Conservation (phyloP, 1,140 invertebrate species). For the Popillia japonica region DNA sequence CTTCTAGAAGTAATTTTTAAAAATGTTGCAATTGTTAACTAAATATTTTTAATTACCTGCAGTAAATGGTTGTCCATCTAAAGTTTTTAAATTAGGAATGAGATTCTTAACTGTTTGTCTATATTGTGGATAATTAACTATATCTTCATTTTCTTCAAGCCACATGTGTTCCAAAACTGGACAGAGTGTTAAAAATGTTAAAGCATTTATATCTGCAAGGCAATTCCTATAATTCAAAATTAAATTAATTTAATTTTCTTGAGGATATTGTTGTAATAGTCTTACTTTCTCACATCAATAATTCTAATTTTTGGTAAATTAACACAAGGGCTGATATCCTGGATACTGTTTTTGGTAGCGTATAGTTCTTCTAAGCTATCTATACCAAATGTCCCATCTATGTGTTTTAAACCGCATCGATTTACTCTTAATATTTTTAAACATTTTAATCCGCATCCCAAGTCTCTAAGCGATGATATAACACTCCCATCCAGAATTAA, state of each 20-base stretch:
- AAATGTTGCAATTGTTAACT: background rate
- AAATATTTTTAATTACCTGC: background rate
- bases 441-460: constrained; percentile 71
- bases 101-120: constrained; percentile 56
- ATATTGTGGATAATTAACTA: constrained; percentile 56
- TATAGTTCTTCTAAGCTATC: constrained; percentile 67
- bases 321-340: constrained; percentile 66
- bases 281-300: constrained; percentile 64
- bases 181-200: constrained; percentile 62
- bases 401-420: constrained; percentile 68
- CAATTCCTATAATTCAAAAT: constrained; percentile 55
- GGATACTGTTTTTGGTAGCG: constrained; percentile 69
- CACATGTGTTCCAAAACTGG: constrained; percentile 59
- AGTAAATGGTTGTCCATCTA: constrained; percentile 56
- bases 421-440: constrained; percentile 69
- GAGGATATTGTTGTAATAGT: constrained; percentile 5
- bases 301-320: constrained; percentile 64
- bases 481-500: constrained; percentile 72
- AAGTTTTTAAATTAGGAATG: constrained; percentile 58
- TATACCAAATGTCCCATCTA: constrained; percentile 71
- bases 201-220: constrained; percentile 58
- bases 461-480: constrained; percentile 69
- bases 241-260: constrained; percentile 23
- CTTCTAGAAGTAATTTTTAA: background rate
- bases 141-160: constrained; percentile 59